Conservation (phyloP, 1,140 invertebrate genomes). For the Ostrea denselamellosa region DNA sequence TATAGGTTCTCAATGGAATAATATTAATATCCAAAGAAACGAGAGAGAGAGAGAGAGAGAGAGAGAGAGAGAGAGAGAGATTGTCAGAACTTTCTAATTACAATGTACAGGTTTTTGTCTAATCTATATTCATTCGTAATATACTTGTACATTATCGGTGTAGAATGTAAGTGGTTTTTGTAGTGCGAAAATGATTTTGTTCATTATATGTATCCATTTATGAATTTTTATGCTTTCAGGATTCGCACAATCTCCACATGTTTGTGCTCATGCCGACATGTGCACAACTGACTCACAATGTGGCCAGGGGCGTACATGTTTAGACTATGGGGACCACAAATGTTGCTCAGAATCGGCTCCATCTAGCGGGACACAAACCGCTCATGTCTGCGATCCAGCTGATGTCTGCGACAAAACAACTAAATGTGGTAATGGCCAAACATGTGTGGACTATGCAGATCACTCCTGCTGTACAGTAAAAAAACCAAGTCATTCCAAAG, state of each 20-base stretch:
- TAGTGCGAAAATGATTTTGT: background rate
- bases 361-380: background rate
- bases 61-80: no score
- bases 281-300: background rate
- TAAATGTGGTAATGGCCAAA: background rate
- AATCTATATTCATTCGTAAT: background rate
- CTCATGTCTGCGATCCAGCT: background rate
- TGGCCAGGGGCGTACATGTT: background rate
- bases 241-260: background rate
- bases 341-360: background rate
- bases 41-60: no score
- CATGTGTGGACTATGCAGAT: background rate
- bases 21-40: no score
- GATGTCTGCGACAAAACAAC: background rate
- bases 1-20: no score
- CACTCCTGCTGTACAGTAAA: background rate
- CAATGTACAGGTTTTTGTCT: no score
- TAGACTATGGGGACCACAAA: slow-evolving; percentile 3
- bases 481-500: background rate
- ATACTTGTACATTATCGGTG: background rate
- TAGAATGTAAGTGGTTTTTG: background rate
- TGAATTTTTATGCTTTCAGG: background rate
- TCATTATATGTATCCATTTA: background rate
- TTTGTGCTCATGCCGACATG: background rate
- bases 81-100: no score